Conservation (phyloP, 1,140 invertebrate species). For the Neodiprion fabricii region DNA sequence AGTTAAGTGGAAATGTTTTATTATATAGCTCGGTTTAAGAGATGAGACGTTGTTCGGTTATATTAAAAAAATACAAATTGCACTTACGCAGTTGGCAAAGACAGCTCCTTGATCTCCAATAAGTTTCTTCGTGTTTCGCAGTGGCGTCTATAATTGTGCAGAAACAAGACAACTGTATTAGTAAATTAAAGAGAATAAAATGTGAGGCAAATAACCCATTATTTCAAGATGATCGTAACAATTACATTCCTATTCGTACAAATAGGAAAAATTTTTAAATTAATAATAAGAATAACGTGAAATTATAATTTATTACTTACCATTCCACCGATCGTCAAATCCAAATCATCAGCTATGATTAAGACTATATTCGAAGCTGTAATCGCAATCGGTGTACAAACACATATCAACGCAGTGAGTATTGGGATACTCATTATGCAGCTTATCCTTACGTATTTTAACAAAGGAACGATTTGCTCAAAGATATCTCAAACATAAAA, state of each 20-base stretch:
- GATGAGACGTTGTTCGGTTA: no score
- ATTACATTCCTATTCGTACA: slow-evolving; percentile 27
- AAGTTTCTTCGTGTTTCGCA: slow-evolving; percentile 68
- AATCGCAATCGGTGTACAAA: slow-evolving; percentile 14
- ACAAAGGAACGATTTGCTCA: no score
- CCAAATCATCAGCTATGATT: slow-evolving; percentile 87
- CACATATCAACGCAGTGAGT: slow-evolving; percentile 21
- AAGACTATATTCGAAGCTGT: slow-evolving; percentile 76
- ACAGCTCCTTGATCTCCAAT: slow-evolving; percentile 70
- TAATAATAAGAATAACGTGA: slow-evolving; percentile 26
- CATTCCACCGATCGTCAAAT: slow-evolving; percentile 77
- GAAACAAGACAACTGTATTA: slow-evolving; percentile 47
- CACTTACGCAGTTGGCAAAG: slow-evolving; percentile 77
- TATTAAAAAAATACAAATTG: neutral
- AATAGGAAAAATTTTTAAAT: neutral
- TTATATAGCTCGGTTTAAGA: no score
- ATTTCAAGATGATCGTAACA: slow-evolving; percentile 19
- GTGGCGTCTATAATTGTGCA: slow-evolving; percentile 66
- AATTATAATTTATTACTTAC: slow-evolving; percentile 62
- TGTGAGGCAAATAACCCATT: slow-evolving; percentile 34
- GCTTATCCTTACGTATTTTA: no score
- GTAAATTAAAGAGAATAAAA: slow-evolving; percentile 15
- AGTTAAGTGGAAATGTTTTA: no score
- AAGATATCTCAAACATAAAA: no score
- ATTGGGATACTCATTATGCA: no score